Percentiles rank a stretch among this genome's conserved stretches.
These are phyloP conservation scores for Rhorus exstirpatorius DNA, from an alignment of 2,888 invertebrate genomes.

Conservation along the genomic window DNA sequence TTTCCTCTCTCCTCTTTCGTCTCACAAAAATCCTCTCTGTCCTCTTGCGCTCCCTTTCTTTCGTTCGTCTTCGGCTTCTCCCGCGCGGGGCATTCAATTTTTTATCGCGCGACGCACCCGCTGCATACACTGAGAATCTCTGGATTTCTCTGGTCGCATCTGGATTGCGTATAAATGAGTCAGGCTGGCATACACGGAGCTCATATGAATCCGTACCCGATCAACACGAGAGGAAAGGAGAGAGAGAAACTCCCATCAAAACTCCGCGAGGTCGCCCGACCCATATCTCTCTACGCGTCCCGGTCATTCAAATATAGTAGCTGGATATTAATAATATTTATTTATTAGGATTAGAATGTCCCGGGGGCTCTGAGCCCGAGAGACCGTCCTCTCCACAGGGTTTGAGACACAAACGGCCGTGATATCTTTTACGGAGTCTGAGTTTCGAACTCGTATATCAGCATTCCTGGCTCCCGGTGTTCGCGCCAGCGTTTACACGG, in stretches of 20 bases:
- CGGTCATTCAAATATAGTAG: conserved; percentile 73
- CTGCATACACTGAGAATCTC: conserved; percentile 41
- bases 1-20: conserved; percentile 48
- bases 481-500: conserved; percentile 59
- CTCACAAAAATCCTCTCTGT: conserved; percentile 34
- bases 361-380: conserved; percentile 35
- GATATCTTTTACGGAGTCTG: conserved; percentile 52
- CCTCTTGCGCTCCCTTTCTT: conserved; percentile 34
- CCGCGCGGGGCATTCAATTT: conserved; percentile 67
- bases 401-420: conserved; percentile 43
- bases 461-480: conserved; percentile 80
- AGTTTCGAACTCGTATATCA: conserved; percentile 79
- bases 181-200: conserved; percentile 34
- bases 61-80: conserved; percentile 45
- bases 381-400: conserved; percentile 28
- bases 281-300: conserved; percentile 2
- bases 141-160: conserved; percentile 32
- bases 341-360: conserved; percentile 75
- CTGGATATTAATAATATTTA: conserved; percentile 78
- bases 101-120: conserved; percentile 57
- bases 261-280: conserved; percentile 40
- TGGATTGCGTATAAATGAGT: conserved; percentile 54
- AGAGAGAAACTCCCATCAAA: conserved; percentile 46
- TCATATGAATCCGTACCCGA: conserved; percentile 45
- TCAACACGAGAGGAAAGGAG: conserved; percentile 44